Evolutionary conservation across 2,888 invertebrate genomes (phyloP).

Genomic region (Nycteola revayana): DNA sequence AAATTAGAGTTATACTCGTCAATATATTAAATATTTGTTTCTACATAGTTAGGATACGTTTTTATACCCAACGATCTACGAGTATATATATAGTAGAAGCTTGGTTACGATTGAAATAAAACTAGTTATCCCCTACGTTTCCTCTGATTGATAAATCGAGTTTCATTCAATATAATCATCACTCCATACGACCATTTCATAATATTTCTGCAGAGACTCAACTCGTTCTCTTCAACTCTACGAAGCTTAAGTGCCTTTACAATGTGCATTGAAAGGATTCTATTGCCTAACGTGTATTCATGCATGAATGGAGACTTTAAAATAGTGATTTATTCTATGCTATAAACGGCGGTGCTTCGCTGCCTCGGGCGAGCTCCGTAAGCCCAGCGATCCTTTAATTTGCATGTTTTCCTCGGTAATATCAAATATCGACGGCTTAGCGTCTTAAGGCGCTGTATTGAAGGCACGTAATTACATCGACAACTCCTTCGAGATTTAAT

Average conservation of each 20-base stretch:
- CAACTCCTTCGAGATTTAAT: slow-evolving; percentile 51
- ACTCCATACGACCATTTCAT: too few relatives aligned
- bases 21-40: too few relatives aligned
- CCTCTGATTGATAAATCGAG: too few relatives aligned
- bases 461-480: slow-evolving; percentile 54
- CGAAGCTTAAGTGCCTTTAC: slow-evolving; percentile 18
- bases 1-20: too few relatives aligned
- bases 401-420: slow-evolving; percentile 66
- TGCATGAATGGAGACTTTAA: slow-evolving; percentile 32
- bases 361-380: slow-evolving; percentile 26
- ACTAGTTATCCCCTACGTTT: too few relatives aligned
- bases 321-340: slow-evolving; percentile 39
- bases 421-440: slow-evolving; percentile 58
- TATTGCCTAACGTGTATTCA: slow-evolving; percentile 37
- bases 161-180: too few relatives aligned
- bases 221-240: too few relatives aligned
- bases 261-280: slow-evolving; percentile 29
- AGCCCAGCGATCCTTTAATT: slow-evolving; percentile 61
- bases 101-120: too few relatives aligned
- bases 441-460: slow-evolving; percentile 42
- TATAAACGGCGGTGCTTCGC: slow-evolving; percentile 17
- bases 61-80: too few relatives aligned
- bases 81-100: too few relatives aligned
- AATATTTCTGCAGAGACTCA: too few relatives aligned
- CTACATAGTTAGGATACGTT: too few relatives aligned